Percentiles rank a stretch among this genome's conserved stretches.
These are phyloP conservation scores for Lissocephala sabroskyi DNA, from an alignment of 2,888 invertebrate species.

Conservation along the genomic window DNA sequence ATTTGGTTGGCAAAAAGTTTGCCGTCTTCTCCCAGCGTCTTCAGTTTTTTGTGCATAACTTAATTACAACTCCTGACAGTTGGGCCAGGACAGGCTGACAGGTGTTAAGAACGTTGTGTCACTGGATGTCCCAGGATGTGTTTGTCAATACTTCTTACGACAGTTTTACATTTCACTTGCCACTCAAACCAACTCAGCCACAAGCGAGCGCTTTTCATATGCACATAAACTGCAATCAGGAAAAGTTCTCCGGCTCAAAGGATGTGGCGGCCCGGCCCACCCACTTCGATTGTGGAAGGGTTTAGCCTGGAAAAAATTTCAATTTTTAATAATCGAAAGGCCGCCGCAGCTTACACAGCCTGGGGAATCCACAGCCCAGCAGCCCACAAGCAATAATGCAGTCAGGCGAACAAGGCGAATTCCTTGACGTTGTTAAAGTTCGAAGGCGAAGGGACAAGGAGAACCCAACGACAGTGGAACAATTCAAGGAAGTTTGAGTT, in stretches of 20 bases:
- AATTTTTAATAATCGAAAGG: constrained; percentile 57
- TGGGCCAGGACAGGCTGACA: constrained; percentile 9
- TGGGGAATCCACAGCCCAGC: too few relatives aligned
- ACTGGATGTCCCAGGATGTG: too few relatives aligned
- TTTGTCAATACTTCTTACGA: constrained; percentile 27
- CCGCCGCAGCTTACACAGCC: constrained; percentile 29
- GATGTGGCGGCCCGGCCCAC: too few relatives aligned
- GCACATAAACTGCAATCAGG: constrained; percentile 57
- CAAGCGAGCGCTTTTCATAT: constrained; percentile 28
- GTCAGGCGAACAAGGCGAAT: background rate
- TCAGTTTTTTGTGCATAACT: constrained; percentile 19
- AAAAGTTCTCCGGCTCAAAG: too few relatives aligned
- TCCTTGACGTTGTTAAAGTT: too few relatives aligned
- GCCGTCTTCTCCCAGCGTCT: background rate
- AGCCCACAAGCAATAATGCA: constrained; percentile 2
- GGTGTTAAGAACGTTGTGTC: too few relatives aligned
- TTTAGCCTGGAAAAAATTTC: constrained; percentile 36
- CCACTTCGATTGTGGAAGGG: too few relatives aligned
- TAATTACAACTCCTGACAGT: constrained; percentile 33
- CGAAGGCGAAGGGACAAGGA: too few relatives aligned
- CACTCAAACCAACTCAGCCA: background rate
- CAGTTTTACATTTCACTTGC: too few relatives aligned
- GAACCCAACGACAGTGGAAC: too few relatives aligned
- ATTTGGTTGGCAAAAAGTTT: constrained; percentile 38
- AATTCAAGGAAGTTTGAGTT: too few relatives aligned